A percentile compares a stretch with the other conserved stretches of the same genome.
Evolutionary conservation across 2,797 vertebrate species (phyloP).

Genomic region (Distichodus sexfasciatus): DNA sequence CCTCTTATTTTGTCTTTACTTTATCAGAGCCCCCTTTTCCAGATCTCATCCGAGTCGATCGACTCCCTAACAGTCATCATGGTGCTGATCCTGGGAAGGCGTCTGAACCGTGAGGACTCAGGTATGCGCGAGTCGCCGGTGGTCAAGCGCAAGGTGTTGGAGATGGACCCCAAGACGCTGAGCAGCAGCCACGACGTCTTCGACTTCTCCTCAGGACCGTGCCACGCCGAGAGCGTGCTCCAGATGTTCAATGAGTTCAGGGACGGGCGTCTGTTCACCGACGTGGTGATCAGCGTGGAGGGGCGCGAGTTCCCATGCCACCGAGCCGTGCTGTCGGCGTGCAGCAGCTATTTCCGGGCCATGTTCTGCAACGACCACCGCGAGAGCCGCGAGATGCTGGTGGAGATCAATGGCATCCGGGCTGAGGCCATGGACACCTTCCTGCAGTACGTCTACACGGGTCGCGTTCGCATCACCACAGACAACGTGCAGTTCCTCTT

Average conservation of each 20-base stretch:
- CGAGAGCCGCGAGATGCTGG: conserved; percentile 94
- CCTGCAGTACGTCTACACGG: conserved; percentile 93
- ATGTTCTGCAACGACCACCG: conserved; percentile 99
- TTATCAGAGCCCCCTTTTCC: background rate
- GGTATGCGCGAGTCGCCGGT: conserved; percentile 91
- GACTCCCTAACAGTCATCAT: conserved; percentile 77
- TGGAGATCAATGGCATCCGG: conserved; percentile 97
- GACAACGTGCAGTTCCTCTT: conserved; percentile 98
- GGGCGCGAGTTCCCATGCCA: conserved; percentile 97
- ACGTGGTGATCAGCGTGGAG: conserved; percentile 96
- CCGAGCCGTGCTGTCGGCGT: conserved; percentile 92
- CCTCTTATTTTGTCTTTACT: background rate
- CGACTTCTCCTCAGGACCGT: conserved; percentile 91
- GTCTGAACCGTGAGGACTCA: conserved; percentile 91
- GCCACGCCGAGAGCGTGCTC: conserved; percentile 91
- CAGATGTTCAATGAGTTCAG: conserved; percentile 97
- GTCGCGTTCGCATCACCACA: conserved; percentile 92
- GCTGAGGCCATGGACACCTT: conserved; percentile 97
- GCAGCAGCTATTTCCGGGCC: conserved; percentile 96
- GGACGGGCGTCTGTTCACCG: conserved; percentile 91
- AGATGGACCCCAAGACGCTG: conserved; percentile 88
- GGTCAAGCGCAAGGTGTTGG: conserved; percentile 87
- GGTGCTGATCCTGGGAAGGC: conserved; percentile 96
- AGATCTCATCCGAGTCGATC: conserved; percentile 11
- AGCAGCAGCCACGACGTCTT: conserved; percentile 84